phyloP scores from a whole-genome alignment of 2,113 vertebrate species.

The Paraplagusia blochii region DNA sequence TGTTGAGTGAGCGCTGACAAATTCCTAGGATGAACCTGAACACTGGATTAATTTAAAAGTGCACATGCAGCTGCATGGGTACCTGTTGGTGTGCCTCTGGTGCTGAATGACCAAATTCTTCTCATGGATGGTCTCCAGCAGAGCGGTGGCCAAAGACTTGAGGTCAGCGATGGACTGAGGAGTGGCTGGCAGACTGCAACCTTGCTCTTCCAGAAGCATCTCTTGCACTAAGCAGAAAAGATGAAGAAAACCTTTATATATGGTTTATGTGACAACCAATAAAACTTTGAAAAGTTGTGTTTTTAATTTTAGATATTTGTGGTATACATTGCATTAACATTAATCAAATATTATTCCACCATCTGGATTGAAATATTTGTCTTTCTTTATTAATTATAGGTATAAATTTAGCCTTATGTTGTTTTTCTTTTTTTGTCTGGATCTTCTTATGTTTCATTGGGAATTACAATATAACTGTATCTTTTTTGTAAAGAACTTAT shows the following conservation, averaged over 20 bases:
- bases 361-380: too few relatives aligned
- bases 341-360: too few relatives aligned
- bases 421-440: too few relatives aligned
- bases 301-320: too few relatives aligned
- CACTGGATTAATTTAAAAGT: too few relatives aligned
- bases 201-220: slow-evolving; percentile 66
- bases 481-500: too few relatives aligned
- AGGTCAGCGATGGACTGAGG: slow-evolving; percentile 68
- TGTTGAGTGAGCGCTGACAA: background rate
- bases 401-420: too few relatives aligned
- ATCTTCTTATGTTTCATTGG: background rate
- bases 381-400: too few relatives aligned
- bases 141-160: slow-evolving; percentile 66
- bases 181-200: slow-evolving; percentile 68
- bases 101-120: slow-evolving; percentile 74
- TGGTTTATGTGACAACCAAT: too few relatives aligned
- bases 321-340: too few relatives aligned
- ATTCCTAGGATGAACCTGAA: background rate
- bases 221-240: slow-evolving; percentile 51
- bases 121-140: slow-evolving; percentile 71
- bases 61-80: background rate
- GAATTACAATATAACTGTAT: background rate
- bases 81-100: slow-evolving; percentile 71
- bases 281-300: too few relatives aligned
- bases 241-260: background rate